Conservation (phyloP, 2,113 vertebrate genomes). For the Mustela nigripes region DNA sequence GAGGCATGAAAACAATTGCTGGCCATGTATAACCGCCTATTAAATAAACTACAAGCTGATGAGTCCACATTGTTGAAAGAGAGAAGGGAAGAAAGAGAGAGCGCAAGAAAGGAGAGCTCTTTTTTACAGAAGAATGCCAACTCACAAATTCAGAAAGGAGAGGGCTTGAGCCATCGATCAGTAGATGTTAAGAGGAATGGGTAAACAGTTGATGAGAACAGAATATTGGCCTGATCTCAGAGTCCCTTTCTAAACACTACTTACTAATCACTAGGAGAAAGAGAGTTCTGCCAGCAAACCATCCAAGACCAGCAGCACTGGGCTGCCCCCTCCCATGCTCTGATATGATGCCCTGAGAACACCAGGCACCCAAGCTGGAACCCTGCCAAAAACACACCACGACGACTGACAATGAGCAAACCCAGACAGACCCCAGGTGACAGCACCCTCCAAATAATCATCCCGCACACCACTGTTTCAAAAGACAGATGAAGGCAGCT, state of each 20-base stretch:
- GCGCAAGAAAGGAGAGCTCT: no score
- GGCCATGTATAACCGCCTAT: not conserved
- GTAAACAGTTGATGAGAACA: not conserved
- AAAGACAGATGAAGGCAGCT: not conserved
- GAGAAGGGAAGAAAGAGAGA: not conserved
- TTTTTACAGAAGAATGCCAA: not conserved
- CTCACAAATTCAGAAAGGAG: not conserved
- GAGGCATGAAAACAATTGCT: not conserved
- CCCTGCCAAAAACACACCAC: not conserved
- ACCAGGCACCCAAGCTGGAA: not conserved
- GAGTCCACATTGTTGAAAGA: not conserved
- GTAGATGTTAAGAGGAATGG: not conserved
- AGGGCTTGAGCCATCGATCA: not conserved
- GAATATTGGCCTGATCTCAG: not conserved
- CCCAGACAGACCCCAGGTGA: fast-evolving
- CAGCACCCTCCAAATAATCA: fast-evolving
- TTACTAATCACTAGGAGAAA: not conserved
- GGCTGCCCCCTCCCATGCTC: fast-evolving
- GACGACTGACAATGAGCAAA: fast-evolving
- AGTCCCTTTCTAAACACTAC: not conserved
- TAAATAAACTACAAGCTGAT: not conserved
- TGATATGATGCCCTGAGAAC: fast-evolving
- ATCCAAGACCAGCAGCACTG: fast-evolving
- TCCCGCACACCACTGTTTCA: fast-evolving
- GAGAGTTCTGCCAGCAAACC: not conserved